Percentiles rank a stretch among this genome's conserved stretches.
Evolutionary conservation across 2,888 invertebrate species (phyloP).

Genomic region (Steinernema carpocapsae): DNA sequence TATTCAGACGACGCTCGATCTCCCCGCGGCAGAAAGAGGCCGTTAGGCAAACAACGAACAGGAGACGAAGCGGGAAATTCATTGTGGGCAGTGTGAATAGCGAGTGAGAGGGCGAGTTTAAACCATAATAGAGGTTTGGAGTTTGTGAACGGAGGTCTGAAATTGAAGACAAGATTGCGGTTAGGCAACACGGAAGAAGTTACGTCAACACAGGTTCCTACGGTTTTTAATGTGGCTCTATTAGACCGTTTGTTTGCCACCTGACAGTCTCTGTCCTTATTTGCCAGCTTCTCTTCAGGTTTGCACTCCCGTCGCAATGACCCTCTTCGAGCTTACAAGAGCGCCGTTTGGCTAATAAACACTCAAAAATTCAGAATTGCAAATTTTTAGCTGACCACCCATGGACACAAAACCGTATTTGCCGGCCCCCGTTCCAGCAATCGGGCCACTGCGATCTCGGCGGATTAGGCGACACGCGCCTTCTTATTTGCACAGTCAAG

Average conservation of each 20-base stretch:
- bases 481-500: too few species aligned
- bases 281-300: too few species aligned
- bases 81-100: not conserved
- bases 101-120: not conserved
- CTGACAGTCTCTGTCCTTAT: too few species aligned
- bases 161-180: not conserved
- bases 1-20: constrained; percentile 45
- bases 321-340: too few species aligned
- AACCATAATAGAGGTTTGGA: not conserved
- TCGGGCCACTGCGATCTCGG: not conserved
- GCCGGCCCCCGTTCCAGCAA: not conserved
- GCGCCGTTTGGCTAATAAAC: too few species aligned
- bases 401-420: not conserved
- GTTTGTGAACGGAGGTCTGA: not conserved
- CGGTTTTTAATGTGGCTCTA: too few species aligned
- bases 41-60: constrained; percentile 10
- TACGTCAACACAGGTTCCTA: too few species aligned
- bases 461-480: not conserved
- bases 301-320: too few species aligned
- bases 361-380: too few species aligned
- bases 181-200: too few species aligned
- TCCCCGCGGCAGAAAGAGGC: constrained; percentile 13
- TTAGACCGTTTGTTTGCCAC: too few species aligned
- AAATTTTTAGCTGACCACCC: not conserved
- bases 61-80: not conserved